A percentile compares a stretch with the other conserved stretches of the same genome.
Conservation (phyloP, 2,888 invertebrate species). For the Sphinx pinastri region DNA sequence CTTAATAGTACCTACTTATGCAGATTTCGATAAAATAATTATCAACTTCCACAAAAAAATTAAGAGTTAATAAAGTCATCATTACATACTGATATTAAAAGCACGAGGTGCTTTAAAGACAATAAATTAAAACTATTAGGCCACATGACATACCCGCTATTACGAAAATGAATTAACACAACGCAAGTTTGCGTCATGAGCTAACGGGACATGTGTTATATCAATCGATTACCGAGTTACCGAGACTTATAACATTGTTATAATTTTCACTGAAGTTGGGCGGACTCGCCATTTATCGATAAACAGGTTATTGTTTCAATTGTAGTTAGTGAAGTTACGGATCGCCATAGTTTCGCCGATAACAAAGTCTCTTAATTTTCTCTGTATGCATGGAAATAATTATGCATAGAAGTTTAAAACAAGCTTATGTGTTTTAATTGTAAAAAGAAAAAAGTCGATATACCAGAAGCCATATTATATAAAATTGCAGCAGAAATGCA, state of each 20-base stretch:
- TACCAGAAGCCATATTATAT: too few species aligned
- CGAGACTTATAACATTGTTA: background rate
- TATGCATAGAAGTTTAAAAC: too few species aligned
- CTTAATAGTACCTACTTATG: too few species aligned
- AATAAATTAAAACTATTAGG: background rate
- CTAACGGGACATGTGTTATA: conserved; percentile 10
- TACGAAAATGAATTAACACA: conserved; percentile 3
- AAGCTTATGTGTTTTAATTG: too few species aligned
- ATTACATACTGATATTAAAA: conserved; percentile 33
- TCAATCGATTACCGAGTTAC: background rate
- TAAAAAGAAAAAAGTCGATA: too few species aligned
- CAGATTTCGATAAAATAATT: too few species aligned
- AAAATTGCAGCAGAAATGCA: too few species aligned
- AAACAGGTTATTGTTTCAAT: background rate
- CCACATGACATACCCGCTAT: too few species aligned
- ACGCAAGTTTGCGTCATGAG: background rate
- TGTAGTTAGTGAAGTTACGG: background rate
- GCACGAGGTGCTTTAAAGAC: background rate
- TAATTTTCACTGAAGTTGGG: background rate
- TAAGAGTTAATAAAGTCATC: background rate
- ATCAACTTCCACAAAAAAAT: too few species aligned
- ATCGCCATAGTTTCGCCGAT: too few species aligned
- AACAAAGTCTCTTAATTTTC: too few species aligned
- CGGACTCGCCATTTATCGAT: background rate
- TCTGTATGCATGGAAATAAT: too few species aligned